A percentile compares a stretch with the other conserved stretches of the same genome.
These are phyloP conservation scores for Zonitis immaculata DNA, from an alignment of 2,888 invertebrate genomes.

Conservation along the genomic window DNA sequence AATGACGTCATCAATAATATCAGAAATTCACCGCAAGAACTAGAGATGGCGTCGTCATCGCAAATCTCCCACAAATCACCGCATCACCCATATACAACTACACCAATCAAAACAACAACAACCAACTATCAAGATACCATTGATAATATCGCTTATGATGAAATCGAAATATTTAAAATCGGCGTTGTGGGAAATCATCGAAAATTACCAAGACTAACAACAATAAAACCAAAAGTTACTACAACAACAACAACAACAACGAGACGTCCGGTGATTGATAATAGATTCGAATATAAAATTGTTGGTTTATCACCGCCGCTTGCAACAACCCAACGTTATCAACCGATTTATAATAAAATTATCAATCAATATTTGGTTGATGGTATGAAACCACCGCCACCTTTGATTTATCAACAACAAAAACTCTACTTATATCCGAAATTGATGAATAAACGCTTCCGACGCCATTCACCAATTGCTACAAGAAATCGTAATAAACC, in stretches of 20 bases:
- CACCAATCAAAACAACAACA: constrained; percentile 19
- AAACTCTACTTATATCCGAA: constrained; percentile 31
- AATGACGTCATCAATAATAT: constrained; percentile 53
- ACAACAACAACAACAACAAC: constrained; percentile 8
- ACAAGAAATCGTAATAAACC: constrained; percentile 29
- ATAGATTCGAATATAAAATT: constrained; percentile 18
- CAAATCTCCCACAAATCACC: not conserved
- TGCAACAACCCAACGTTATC: no score
- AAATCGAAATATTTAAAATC: constrained; percentile 17
- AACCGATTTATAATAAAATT: constrained; percentile 26
- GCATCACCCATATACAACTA: constrained; percentile 9
- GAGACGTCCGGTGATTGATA: not conserved
- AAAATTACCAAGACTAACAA: not conserved
- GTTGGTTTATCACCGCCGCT: constrained; percentile 37
- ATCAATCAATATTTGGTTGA: constrained; percentile 31
- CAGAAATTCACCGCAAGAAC: constrained; percentile 35
- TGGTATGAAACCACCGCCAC: constrained; percentile 45
- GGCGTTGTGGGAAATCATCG: not conserved
- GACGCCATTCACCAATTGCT: constrained; percentile 25
- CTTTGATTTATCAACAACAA: constrained; percentile 28
- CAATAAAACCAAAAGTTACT: not conserved
- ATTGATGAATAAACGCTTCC: not conserved
- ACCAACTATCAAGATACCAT: not conserved
- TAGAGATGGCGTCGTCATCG: constrained; percentile 8
- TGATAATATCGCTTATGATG: constrained; percentile 11